Evolutionary conservation across 2,113 vertebrate species (phyloP), one percentile per base, ranked within the genome.

Genomic region (Podiceps cristatus): DNA sequence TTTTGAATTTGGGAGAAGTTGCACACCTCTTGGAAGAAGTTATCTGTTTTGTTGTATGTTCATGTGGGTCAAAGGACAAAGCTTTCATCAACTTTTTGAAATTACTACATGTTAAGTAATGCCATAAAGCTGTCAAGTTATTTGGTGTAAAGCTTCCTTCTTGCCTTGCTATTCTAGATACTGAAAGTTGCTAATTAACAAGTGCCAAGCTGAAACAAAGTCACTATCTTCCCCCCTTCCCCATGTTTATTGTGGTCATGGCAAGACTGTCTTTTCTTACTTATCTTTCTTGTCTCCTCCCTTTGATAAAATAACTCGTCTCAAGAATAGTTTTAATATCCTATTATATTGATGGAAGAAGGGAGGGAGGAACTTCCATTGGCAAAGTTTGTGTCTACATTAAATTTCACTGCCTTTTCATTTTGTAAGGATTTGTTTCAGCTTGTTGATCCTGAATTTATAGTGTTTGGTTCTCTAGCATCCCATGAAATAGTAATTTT

Each of bases 201-300:
- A 35, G 3, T 68, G 33, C 1, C 7, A 69, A 37, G 17, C 17
- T 15, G 13, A 73, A 89, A 76, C 9, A 37, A 74, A 53, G 1
- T 47, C 9, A 37, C 5, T 31, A 2, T 17, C 1, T 28, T 2
- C 25, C 18, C 27, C 44, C 28, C 23, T 49, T 6, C 19, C 1
- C 8, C 27, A 11, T 80, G 5, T 29, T 64, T 47, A 69, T 2
- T 52, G 31, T 56, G 25, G 8, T 69, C 18, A 28, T 31, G 13
- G 3, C 59, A 77, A 42, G 13, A 4, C 8, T 49, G 5, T 33
- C 18, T 86, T 89, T 83, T 71, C 6, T 53, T 74, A 49, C 13
- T 69, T 60, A 56, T 10, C 8, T 71, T 81, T 63, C 20, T 82
- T 79, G 3, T 67, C 19, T 79, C 11, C 19, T 68, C 7, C 8